phyloP scores from a whole-genome alignment of 2,113 vertebrate species.

The Pomatorhinus ruficollis region DNA sequence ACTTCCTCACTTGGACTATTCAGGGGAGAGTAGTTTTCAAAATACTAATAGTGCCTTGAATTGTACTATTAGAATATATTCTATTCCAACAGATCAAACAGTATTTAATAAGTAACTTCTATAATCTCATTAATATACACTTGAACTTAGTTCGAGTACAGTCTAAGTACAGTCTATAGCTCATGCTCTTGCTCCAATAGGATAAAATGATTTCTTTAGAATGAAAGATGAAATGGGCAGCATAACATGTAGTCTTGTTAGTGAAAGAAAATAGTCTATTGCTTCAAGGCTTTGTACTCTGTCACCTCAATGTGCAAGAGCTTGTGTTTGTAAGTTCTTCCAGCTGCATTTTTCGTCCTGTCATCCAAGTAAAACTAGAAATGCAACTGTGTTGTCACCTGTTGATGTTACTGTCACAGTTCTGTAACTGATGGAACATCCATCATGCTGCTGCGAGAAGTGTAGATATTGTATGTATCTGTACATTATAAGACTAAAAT shows the following conservation, averaged over 20 bases:
- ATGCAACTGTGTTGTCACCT: neutral
- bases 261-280: neutral
- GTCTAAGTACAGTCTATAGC: neutral
- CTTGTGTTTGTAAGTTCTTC: neutral
- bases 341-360: neutral
- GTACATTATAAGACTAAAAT: neutral
- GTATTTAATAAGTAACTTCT: neutral
- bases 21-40: neutral
- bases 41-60: neutral
- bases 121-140: neutral
- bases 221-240: neutral
- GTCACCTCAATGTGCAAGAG: accelerated
- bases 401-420: neutral
- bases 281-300: neutral
- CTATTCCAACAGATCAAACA: neutral
- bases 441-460: neutral
- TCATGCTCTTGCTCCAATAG: neutral
- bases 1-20: neutral
- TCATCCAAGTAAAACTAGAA: neutral
- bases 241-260: neutral
- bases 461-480: neutral
- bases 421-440: neutral
- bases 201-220: neutral
- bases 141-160: neutral
- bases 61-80: neutral